Percentiles rank a stretch among this genome's conserved stretches.
Evolutionary conservation across 37 sponge, comb jelly and placozoan species (phyloP).

Genomic region (Beroe forskalii): DNA sequence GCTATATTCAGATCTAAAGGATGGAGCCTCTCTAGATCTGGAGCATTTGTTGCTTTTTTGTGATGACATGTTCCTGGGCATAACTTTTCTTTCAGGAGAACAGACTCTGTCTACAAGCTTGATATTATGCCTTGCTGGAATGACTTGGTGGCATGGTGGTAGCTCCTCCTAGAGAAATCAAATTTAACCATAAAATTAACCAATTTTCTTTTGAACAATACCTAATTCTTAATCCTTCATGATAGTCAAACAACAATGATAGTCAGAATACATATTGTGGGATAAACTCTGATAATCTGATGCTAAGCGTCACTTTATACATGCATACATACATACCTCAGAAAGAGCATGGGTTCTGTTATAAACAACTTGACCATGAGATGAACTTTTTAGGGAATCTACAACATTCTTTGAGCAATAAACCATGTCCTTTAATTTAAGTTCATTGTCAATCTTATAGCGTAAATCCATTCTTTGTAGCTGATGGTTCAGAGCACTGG

Average conservation of each 20-base stretch:
- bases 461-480: background rate
- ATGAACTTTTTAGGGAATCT: background rate
- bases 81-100: background rate
- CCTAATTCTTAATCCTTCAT: background rate
- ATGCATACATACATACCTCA: background rate
- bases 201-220: background rate
- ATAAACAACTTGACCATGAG: background rate
- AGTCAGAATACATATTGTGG: too few species aligned
- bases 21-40: too few species aligned
- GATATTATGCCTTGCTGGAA: background rate
- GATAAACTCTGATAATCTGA: too few species aligned
- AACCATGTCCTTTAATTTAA: background rate
- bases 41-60: too few species aligned
- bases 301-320: too few species aligned
- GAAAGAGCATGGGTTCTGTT: background rate
- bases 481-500: background rate
- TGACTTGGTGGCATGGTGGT: background rate
- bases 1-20: background rate
- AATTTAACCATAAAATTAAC: background rate
- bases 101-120: constrained; percentile 13
- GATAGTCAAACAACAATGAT: background rate
- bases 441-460: background rate
- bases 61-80: too few species aligned
- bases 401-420: background rate
- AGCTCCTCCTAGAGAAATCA: background rate